These are phyloP conservation scores for Zele albiditarsus DNA, from an alignment of 2,888 invertebrate genomes.

Conservation along the genomic window DNA sequence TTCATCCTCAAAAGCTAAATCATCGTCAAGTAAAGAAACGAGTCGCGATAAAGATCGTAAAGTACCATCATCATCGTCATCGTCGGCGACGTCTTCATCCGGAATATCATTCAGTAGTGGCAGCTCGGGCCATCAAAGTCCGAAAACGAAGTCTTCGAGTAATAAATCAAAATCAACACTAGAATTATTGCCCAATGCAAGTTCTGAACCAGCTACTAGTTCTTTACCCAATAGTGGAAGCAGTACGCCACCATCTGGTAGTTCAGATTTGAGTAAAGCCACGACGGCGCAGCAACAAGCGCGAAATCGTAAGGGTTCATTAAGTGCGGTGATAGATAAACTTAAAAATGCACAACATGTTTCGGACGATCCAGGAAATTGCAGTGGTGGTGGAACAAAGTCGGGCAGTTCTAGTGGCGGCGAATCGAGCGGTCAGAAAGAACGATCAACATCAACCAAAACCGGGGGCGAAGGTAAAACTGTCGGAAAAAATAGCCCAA, in stretches of 20 bases:
- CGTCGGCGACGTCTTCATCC: conserved; percentile 50
- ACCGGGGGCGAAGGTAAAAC: conserved; percentile 65
- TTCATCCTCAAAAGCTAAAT: conserved; percentile 57
- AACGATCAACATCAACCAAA: conserved; percentile 64
- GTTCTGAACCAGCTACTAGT: conserved; percentile 54
- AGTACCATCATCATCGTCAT: conserved; percentile 60
- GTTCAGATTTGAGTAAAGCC: conserved; percentile 77
- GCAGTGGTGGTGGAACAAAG: conserved; percentile 75
- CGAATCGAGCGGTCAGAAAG: conserved; percentile 57
- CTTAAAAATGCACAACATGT: conserved; percentile 85
- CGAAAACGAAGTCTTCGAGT: conserved; percentile 79
- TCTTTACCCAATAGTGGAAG: conserved; percentile 63
- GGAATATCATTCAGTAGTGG: conserved; percentile 59
- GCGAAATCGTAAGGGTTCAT: conserved; percentile 82
- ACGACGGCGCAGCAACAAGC: conserved; percentile 76
- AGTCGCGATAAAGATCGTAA: conserved; percentile 73
- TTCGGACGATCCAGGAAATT: conserved; percentile 74
- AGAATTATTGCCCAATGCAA: conserved; percentile 75
- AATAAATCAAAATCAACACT: conserved; percentile 79
- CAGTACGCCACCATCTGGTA: conserved; percentile 75
- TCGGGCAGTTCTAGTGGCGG: conserved; percentile 64
- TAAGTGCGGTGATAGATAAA: conserved; percentile 92
- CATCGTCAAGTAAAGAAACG: conserved; percentile 55
- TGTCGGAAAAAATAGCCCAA: conserved; percentile 58
- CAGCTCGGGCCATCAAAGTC: conserved; percentile 78